phyloP scores from a whole-genome alignment of 1,140 invertebrate species.

The Platyscapa corneri region DNA sequence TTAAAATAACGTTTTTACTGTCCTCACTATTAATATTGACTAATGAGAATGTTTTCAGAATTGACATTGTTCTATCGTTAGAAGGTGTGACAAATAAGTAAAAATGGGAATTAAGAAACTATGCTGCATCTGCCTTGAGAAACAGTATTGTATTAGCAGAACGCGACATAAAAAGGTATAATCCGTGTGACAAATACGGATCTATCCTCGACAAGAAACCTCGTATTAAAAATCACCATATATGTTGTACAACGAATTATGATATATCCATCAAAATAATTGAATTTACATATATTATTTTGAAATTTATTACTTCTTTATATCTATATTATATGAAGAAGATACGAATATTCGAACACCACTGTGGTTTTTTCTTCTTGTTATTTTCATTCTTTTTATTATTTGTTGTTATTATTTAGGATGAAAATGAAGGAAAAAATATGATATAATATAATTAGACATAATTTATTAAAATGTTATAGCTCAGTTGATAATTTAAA shows the following conservation, averaged over 20 bases:
- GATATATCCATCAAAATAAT: not conserved
- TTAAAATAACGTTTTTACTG: constrained; percentile 45
- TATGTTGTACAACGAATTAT: constrained; percentile 34
- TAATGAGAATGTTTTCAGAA: not conserved
- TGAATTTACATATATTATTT: not conserved
- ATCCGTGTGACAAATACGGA: constrained; percentile 44
- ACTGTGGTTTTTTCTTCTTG: no score
- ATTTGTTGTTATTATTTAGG: not conserved
- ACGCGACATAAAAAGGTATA: constrained; percentile 44
- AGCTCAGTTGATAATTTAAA: no score
- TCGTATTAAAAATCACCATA: not conserved
- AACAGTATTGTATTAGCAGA: constrained; percentile 34
- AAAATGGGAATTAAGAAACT: constrained; percentile 49
- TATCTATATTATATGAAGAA: no score
- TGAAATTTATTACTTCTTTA: not conserved
- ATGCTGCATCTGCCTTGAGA: constrained; percentile 55
- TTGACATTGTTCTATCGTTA: not conserved
- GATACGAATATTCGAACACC: no score
- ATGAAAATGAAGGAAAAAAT: not conserved
- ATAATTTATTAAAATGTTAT: no score
- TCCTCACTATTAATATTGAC: constrained; percentile 22
- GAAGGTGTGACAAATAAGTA: constrained; percentile 38
- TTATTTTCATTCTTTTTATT: no score
- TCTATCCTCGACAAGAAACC: not conserved
- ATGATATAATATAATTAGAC: no score